Conservation (phyloP, 2,113 vertebrate genomes). For the Agapornis roseicollis region DNA sequence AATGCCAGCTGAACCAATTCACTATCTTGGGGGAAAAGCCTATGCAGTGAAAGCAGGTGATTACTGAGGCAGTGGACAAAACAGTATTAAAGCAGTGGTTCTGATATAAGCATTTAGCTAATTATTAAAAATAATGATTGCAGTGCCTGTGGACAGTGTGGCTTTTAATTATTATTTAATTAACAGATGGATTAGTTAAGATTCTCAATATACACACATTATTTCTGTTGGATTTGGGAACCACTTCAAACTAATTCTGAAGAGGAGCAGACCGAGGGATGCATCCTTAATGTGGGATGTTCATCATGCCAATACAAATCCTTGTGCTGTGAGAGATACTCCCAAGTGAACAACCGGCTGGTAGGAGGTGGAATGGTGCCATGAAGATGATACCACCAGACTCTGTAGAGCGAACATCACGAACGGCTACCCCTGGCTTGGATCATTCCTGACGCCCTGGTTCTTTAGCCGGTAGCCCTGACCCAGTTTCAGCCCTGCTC, state of each 20-base stretch:
- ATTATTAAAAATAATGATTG: not conserved
- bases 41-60: not conserved
- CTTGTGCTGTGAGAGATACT: not conserved
- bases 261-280: not conserved
- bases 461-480: not conserved
- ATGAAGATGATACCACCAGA: not conserved
- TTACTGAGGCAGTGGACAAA: not conserved
- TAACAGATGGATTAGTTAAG: not conserved
- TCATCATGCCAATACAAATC: not conserved
- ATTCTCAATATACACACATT: not conserved
- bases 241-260: not conserved
- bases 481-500: not conserved
- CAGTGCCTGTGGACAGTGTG: not conserved
- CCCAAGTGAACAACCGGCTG: not conserved
- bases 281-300: not conserved
- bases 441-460: not conserved
- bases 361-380: rapidly evolving
- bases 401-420: not conserved
- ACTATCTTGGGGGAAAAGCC: not conserved
- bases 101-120: not conserved
- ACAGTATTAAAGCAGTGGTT: not conserved
- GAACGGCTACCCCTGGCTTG: not conserved
- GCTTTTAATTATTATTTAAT: not conserved
- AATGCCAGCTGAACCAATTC: not conserved
- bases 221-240: not conserved